Percentiles rank a stretch among this genome's conserved stretches.
These are phyloP conservation scores for Discoglossus pictus DNA, from an alignment of 2,797 vertebrate species.

Conservation along the genomic window DNA sequence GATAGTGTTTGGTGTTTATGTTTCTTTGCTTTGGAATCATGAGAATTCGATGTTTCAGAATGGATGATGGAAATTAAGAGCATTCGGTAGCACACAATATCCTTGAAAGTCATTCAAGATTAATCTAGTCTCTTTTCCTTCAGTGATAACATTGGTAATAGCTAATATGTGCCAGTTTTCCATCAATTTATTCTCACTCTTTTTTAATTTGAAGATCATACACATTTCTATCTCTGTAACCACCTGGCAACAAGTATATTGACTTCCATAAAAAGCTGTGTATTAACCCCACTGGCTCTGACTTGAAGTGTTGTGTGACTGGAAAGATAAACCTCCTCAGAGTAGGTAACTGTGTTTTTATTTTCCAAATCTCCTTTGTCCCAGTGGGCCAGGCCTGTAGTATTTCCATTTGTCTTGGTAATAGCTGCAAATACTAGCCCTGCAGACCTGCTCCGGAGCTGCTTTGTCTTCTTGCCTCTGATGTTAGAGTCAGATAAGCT, in stretches of 20 bases:
- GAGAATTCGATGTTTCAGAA: too few species aligned
- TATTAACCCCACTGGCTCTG: conserved; percentile 37
- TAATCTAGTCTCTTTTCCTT: too few species aligned
- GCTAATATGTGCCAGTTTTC: too few species aligned
- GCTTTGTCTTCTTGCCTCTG: conserved; percentile 42
- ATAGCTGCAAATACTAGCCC: conserved; percentile 47
- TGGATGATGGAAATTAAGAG: too few species aligned
- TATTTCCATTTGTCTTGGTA: conserved; percentile 51
- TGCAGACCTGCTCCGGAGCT: conserved; percentile 38
- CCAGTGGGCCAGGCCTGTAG: conserved; percentile 39
- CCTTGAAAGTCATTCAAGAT: too few species aligned
- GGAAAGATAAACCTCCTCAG: conserved; percentile 43
- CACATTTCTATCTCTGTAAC: conserved; percentile 24
- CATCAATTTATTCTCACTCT: too few species aligned
- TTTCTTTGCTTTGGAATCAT: too few species aligned
- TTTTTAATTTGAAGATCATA: conserved; percentile 23
- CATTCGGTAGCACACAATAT: too few species aligned
- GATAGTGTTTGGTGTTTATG: too few species aligned
- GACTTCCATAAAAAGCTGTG: conserved; percentile 16
- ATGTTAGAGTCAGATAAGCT: conserved; percentile 50
- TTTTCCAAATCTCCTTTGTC: conserved; percentile 48
- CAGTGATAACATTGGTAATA: too few species aligned
- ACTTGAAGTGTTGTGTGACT: conserved; percentile 11
- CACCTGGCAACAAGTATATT: conserved; percentile 43
- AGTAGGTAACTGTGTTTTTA: conserved; percentile 45